A percentile compares a stretch with the other conserved stretches of the same genome.
Evolutionary conservation across 1,140 invertebrate genomes (phyloP).

Genomic region (Solen grandis): DNA sequence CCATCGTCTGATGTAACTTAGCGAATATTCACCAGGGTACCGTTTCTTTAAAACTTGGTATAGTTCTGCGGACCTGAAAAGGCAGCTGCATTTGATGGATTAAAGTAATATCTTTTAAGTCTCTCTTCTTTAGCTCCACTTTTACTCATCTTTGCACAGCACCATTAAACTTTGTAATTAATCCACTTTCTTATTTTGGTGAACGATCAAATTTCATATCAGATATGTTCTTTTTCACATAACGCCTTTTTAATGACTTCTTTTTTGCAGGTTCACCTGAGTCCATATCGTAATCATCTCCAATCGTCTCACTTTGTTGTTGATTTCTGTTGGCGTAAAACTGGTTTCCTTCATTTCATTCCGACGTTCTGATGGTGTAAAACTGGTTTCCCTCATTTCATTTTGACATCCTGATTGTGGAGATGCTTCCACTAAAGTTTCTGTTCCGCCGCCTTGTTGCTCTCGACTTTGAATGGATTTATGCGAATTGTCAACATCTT

Average conservation of each 20-base stretch:
- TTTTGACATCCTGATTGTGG: background rate
- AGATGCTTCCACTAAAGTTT: background rate
- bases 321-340: background rate
- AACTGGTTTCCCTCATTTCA: background rate
- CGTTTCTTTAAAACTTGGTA: background rate
- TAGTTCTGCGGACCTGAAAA: background rate
- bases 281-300: background rate
- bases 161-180: background rate
- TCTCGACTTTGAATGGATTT: background rate
- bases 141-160: too few species aligned
- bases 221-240: background rate
- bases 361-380: background rate
- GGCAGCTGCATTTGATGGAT: background rate
- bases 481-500: background rate
- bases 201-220: background rate
- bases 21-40: conserved; percentile 2
- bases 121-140: conserved; percentile 17
- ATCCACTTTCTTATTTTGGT: background rate
- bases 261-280: background rate
- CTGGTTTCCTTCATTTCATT: background rate
- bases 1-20: conserved; percentile 13
- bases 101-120: conserved; percentile 2
- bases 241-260: background rate
- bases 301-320: background rate
- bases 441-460: background rate